phyloP scores from a whole-genome alignment of 2,888 invertebrate genomes.

The Actias luna region DNA sequence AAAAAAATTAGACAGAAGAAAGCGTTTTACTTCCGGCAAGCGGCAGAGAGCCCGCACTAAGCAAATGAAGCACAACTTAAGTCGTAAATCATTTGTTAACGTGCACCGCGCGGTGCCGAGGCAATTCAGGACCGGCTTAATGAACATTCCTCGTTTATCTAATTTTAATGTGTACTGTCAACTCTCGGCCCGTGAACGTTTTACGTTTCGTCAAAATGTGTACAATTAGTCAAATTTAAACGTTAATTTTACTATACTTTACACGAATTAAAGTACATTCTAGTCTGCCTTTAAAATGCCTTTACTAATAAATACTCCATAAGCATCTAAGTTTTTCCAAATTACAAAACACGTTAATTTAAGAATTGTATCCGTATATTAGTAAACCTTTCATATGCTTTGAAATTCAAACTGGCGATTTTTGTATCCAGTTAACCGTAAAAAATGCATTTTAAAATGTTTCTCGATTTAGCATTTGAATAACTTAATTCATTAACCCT shows the following conservation, averaged over 20 bases:
- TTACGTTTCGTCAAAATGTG: not conserved
- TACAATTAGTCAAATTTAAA: not conserved
- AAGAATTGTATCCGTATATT: too few species aligned
- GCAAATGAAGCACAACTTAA: slow-evolving; percentile 45
- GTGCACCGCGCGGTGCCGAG: slow-evolving; percentile 32
- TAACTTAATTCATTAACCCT: too few species aligned
- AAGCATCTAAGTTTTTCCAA: too few species aligned
- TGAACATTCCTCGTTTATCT: slow-evolving; percentile 20
- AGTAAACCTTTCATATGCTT: too few species aligned
- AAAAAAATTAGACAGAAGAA: not conserved
- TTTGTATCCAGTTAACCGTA: too few species aligned
- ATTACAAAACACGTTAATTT: too few species aligned
- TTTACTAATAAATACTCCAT: not conserved
- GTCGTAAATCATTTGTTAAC: slow-evolving; percentile 49
- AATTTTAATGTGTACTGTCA: not conserved
- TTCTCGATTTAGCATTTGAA: too few species aligned
- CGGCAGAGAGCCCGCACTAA: slow-evolving; percentile 28
- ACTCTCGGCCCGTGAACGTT: not conserved
- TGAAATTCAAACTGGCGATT: too few species aligned
- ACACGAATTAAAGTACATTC: not conserved
- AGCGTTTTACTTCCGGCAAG: not conserved
- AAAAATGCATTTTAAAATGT: too few species aligned
- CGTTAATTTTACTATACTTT: not conserved
- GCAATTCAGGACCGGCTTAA: slow-evolving; percentile 50
- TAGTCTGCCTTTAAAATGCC: not conserved